Base-by-base conservation (phyloP, 2,797 vertebrate species). In the Eulemur mongoz region DNA sequence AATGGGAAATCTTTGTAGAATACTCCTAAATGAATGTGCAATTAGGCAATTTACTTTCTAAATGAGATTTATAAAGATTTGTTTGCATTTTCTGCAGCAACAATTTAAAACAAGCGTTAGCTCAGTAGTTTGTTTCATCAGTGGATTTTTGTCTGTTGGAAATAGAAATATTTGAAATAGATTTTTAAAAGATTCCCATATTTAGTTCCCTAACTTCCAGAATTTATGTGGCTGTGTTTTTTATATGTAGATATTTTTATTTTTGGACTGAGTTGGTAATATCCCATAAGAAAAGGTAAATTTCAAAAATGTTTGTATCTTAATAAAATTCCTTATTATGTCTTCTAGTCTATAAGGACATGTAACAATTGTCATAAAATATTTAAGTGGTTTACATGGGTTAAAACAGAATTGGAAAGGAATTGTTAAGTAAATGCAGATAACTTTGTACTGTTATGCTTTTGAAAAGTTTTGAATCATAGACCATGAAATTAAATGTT, bases 401-500 rank as follows among this genome's bases (percentile, higher is more conserved):
- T 75, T 96, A 73, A 96, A 89, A 73, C 32, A 93, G 89, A 95
- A 88, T 85, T 97, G 67, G 76, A 81, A 97, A 93, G 76, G 7
- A 83, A 65, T 83, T 89, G 82, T 76, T 75, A 69, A 92, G 89
- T 96, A 63, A 92, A 88, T 92, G 84, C 61, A 93, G 93, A 97
- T 96, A 97, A 96, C 50, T 97, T 97, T 85, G 92, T 93, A 92
- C 72, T 91, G 7, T 69, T 92, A 83, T 0, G 40, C 30, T 98
- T 97, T 96, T 84, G 57, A 95, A 97, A 96, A 96, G 78, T 97
- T 98, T 96, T 89, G 93, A 95, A 85, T 80, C 94, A 91, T 73
- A 92, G 94, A 96, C 92, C 95, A 94, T 97, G 97, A 98, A 98
- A 97, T 97, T 97, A 95, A 96, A 98, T 97, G 94, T 90, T 98